phyloP scores from a whole-genome alignment of 2,888 invertebrate species.

The Eupithecia exiguata region DNA sequence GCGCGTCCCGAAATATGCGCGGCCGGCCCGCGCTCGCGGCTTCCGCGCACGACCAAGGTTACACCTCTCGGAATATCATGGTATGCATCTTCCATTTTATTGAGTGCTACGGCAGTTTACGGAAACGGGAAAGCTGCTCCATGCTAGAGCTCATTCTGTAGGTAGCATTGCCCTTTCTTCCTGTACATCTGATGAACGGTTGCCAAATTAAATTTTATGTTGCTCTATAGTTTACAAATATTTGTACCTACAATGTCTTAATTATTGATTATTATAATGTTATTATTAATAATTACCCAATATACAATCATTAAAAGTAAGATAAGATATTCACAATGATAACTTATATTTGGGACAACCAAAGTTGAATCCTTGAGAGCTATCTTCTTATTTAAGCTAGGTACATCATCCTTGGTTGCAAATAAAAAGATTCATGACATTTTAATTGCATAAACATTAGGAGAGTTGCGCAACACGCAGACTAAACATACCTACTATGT shows the following conservation, averaged over 20 bases:
- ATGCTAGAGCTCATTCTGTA: not conserved
- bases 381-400: not conserved
- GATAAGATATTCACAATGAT: not conserved
- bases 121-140: too few species aligned
- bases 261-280: too few species aligned
- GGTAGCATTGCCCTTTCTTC: not conserved
- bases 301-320: not conserved
- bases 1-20: slow-evolving; percentile 71
- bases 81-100: not conserved
- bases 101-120: not conserved
- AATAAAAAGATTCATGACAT: not conserved
- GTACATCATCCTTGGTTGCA: not conserved
- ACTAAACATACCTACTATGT: not conserved
- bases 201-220: not conserved
- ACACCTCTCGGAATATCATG: slow-evolving; percentile 9
- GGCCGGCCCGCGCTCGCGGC: slow-evolving; percentile 53
- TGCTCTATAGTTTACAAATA: not conserved
- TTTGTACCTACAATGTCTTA: not conserved
- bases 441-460: not conserved
- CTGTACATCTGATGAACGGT: not conserved
- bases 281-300: slow-evolving; percentile 5
- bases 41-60: slow-evolving; percentile 55
- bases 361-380: not conserved
- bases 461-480: not conserved
- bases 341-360: not conserved